Evolutionary conservation across 2,113 vertebrate genomes (phyloP).

Genomic region (Ciconia maguari): DNA sequence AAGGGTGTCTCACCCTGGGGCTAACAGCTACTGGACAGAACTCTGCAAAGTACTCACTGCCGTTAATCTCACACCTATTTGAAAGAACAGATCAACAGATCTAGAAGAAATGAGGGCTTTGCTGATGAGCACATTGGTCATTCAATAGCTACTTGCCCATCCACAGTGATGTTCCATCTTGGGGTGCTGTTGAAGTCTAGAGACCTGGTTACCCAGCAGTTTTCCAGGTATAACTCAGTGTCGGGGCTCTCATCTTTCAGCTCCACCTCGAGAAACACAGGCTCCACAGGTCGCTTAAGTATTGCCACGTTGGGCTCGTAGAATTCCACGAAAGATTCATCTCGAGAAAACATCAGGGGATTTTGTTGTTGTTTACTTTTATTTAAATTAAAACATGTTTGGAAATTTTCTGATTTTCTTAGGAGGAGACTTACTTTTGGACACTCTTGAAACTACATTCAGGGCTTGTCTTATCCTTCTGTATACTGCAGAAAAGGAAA

Average conservation of each 20-base stretch:
- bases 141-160: slow-evolving; percentile 28
- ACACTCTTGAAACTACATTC: slow-evolving; percentile 48
- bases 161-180: slow-evolving; percentile 17
- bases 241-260: neutral
- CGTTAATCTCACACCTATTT: slow-evolving; percentile 18
- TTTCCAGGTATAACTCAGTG: neutral
- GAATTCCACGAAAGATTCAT: slow-evolving; percentile 38
- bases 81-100: neutral
- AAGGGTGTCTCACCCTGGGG: slow-evolving; percentile 4
- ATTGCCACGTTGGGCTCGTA: neutral
- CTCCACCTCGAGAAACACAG: slow-evolving; percentile 46
- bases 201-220: slow-evolving; percentile 33
- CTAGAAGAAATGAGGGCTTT: neutral
- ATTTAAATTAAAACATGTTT: neutral
- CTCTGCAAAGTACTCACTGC: neutral
- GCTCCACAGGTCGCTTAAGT: neutral
- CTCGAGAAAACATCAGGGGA: neutral
- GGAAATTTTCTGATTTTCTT: neutral
- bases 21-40: neutral
- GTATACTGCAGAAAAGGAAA: neutral
- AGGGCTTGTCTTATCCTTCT: slow-evolving; percentile 30
- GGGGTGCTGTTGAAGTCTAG: neutral
- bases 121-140: neutral
- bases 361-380: neutral
- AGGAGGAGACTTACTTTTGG: slow-evolving; percentile 49